A percentile compares a stretch with the other conserved stretches of the same genome.
Evolutionary conservation across 2,113 vertebrate species (phyloP).

Genomic region (Motacilla tschutschensis): DNA sequence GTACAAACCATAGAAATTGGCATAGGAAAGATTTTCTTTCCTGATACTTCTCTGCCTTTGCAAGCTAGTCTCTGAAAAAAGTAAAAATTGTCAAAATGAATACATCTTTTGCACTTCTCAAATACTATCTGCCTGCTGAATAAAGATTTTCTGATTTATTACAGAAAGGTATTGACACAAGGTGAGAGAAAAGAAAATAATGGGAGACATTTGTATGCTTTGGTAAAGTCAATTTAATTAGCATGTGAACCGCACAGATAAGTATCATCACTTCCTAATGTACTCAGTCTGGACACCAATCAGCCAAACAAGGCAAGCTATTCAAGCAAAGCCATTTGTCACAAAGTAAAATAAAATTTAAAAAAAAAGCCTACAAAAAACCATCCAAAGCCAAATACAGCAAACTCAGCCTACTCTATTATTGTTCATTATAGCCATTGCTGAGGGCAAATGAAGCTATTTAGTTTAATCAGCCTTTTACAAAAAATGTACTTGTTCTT

Average conservation of each 20-base stretch:
- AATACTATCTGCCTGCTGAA: conserved; percentile 11
- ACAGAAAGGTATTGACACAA: conserved; percentile 2
- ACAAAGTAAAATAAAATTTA: neutral
- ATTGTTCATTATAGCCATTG: neutral
- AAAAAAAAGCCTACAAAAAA: neutral
- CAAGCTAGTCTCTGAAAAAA: neutral
- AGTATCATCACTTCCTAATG: conserved; percentile 24
- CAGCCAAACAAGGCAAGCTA: conserved; percentile 41
- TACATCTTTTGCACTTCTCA: neutral
- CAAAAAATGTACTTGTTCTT: neutral
- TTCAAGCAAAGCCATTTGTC: conserved; percentile 9
- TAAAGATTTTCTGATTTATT: conserved; percentile 50
- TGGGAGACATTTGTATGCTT: conserved; percentile 17
- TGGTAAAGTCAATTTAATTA: conserved; percentile 32
- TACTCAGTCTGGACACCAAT: conserved; percentile 28
- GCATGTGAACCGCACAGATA: conserved; percentile 24
- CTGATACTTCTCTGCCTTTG: neutral
- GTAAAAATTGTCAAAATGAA: neutral
- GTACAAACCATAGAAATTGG: neutral
- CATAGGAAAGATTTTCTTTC: neutral
- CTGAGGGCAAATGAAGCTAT: conserved; percentile 6
- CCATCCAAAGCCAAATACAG: neutral
- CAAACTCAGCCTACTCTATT: neutral
- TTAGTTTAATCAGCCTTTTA: neutral
- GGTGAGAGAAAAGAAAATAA: conserved; percentile 50